Conservation (phyloP, 2,113 vertebrate species). For the Caloenas nicobarica region DNA sequence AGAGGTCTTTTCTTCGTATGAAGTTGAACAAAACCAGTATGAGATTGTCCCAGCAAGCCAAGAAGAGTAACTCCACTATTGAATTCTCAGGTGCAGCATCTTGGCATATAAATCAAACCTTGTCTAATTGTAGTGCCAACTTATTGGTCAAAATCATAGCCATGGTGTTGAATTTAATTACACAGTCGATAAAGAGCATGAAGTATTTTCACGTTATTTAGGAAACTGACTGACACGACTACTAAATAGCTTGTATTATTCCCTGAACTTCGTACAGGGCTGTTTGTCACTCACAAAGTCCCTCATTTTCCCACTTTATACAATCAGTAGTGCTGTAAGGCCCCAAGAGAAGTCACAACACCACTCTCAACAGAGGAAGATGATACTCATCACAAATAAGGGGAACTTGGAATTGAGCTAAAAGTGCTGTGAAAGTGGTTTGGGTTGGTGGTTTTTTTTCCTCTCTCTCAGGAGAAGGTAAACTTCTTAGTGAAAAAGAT, state of each 20-base stretch:
- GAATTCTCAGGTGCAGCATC: background rate
- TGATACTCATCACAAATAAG: background rate
- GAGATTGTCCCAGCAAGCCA: background rate
- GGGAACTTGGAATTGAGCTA: background rate
- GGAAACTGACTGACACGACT: background rate
- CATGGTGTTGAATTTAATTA: background rate
- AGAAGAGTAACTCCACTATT: background rate
- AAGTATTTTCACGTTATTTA: background rate
- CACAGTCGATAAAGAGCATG: background rate
- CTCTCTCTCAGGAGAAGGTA: background rate
- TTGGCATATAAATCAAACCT: background rate
- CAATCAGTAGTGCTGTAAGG: background rate
- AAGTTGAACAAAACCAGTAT: background rate
- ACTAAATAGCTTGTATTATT: background rate
- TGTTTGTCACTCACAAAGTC: background rate
- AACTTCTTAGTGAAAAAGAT: background rate
- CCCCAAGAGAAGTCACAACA: background rate
- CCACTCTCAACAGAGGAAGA: background rate
- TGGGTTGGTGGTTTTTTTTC: background rate
- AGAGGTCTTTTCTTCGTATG: background rate
- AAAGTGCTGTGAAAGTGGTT: background rate
- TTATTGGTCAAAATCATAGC: constrained; percentile 4
- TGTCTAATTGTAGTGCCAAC: background rate
- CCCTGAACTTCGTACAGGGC: background rate
- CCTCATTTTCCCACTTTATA: background rate